Evolutionary conservation across 2,113 vertebrate genomes (phyloP), one percentile per base, ranked within the genome.

Genomic region (Salvelinus namaycush): DNA sequence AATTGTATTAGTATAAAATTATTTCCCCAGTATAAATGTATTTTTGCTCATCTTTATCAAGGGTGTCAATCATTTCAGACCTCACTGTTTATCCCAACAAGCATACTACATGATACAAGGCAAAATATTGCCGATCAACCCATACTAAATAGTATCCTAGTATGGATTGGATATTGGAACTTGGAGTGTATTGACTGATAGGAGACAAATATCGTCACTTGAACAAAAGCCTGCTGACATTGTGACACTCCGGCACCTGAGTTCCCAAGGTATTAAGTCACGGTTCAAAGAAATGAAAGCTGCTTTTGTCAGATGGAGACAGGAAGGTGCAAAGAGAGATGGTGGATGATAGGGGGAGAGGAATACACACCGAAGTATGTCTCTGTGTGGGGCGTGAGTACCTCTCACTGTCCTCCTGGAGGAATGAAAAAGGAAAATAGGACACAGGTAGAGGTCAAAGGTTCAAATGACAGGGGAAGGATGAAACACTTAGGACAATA

Each of bases 381-480:
- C 93, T 95, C 83, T 94, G 88, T 86, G 95, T 90, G 91, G 95
- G 93, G 86, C 91, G 95, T 6, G 96, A 95, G 83, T 95, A 98
- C 84, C 92, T 94, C 89, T 98, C 97, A 90, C 95, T 99, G 92
- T 99, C 96, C 91, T 99, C 97, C 97, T 99, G 91, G 74, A 92
- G 84, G 27, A 74, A 83, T 84, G 79, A 81, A 75, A 7, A 29
- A 16, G 73, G 44, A 64, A 67, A 12, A 71, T 64, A 76, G 18
- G 70, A 44, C 34, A 14, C 81, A 85, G 75, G 39, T 13, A 67
- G 24, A 65, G 13, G 74, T 57, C 31, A 87, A 62, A 62, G 80
- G 74, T 69, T 79, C 60, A 82, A 75, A 3, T 24, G 75, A 68
- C 14, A n/a, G 31, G 79, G 18, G 79, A 67, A 76, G 14, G 74